These are phyloP conservation scores for Chaetura pelagica DNA, from an alignment of 2,113 vertebrate genomes.

Conservation along the genomic window DNA sequence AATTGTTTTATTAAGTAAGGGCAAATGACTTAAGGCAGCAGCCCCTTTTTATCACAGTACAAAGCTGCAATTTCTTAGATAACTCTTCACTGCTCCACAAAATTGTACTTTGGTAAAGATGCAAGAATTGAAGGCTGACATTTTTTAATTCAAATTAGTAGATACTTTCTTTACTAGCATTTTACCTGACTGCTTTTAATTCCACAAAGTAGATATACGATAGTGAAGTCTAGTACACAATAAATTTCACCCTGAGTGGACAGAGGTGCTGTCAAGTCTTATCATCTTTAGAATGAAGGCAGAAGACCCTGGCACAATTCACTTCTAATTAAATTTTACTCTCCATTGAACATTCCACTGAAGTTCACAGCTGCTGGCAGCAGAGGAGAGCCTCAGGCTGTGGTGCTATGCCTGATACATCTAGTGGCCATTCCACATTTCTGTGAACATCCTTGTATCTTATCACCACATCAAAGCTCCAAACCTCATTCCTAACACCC, in stretches of 20 bases:
- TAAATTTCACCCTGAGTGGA: conserved; percentile 55
- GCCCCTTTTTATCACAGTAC: not conserved
- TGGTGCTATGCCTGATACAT: not conserved
- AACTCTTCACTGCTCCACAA: not conserved
- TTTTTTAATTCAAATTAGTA: conserved; percentile 17
- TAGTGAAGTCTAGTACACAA: not conserved
- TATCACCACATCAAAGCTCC: conserved; percentile 3
- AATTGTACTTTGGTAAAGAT: not conserved
- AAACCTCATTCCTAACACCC: not conserved
- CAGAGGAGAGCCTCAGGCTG: not conserved
- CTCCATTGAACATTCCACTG: conserved; percentile 39
- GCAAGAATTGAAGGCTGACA: not conserved
- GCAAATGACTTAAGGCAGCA: not conserved
- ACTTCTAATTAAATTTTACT: conserved; percentile 71
- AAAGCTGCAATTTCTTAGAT: not conserved
- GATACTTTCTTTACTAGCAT: not conserved
- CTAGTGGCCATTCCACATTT: not conserved
- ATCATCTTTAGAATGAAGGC: conserved; percentile 34
- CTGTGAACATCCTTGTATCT: not conserved
- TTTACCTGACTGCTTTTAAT: conserved; percentile 44
- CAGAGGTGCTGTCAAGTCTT: conserved; percentile 47
- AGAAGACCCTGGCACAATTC: conserved; percentile 55
- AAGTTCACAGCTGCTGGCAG: conserved; percentile 44
- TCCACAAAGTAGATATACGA: not conserved
- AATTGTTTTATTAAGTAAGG: not conserved